These are phyloP conservation scores for Takifugu rubripes DNA, from an alignment of 2,797 vertebrate genomes.

Conservation along the genomic window DNA sequence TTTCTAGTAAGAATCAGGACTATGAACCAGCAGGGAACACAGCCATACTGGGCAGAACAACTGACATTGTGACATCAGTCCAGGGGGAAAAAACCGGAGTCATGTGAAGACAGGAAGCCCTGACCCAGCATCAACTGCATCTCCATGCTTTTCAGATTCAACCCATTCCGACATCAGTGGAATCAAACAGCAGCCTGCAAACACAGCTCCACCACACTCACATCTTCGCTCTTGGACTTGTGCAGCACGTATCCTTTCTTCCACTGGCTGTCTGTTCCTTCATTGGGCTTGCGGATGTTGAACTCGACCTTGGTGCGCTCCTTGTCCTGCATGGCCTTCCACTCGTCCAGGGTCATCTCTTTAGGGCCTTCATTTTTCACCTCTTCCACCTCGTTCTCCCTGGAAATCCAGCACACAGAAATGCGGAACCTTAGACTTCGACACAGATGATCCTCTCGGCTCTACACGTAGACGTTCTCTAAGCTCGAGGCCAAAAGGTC, in stretches of 20 bases:
- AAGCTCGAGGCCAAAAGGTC: conserved; percentile 40
- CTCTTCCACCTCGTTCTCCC: conserved; percentile 97
- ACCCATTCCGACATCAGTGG: too few species aligned
- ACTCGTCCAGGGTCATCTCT: conserved; percentile 99
- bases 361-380: conserved; percentile 96
- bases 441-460: conserved; percentile 33
- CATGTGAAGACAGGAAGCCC: too few species aligned
- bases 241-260: conserved; percentile 99
- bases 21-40: too few species aligned
- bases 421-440: conserved; percentile 16
- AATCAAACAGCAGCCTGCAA: neutral
- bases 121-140: too few species aligned
- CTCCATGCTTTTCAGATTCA: too few species aligned
- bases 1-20: too few species aligned
- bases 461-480: conserved; percentile 18
- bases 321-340: conserved; percentile 99
- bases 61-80: too few species aligned
- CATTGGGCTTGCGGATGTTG: conserved; percentile 98
- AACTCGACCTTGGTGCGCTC: conserved; percentile 98
- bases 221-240: conserved; percentile 98
- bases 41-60: neutral
- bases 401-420: conserved; percentile 54
- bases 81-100: too few species aligned
- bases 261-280: conserved; percentile 96
- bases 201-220: conserved; percentile 52